Base-by-base conservation (phyloP, 2,888 invertebrate genomes). In the Drosophila paranaensis region DNA sequence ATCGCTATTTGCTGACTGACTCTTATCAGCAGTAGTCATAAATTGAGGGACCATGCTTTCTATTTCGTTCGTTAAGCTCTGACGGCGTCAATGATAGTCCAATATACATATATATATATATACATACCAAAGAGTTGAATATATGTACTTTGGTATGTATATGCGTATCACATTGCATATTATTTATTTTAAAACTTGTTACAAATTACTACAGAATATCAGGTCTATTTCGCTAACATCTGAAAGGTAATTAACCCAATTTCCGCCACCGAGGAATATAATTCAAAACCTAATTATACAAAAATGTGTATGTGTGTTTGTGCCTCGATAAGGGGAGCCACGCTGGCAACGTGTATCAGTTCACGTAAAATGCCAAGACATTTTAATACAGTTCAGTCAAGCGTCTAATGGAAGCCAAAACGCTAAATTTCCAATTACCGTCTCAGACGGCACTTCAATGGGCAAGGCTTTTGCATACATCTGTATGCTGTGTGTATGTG, bases 371-470 rank as follows among this genome's bases (percentile, higher is more conserved):
- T 55, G 53, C 46, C 33, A 56, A 62, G 57, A 61, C 50, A 72
- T 62, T 71, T 75, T 71, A 64, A 72, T 56, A 75, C 65, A 79
- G 68, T 77, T 82, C 63, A 82, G 58, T 45, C 63, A 66, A 64
- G 53, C 79, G 71, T 46, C 66, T 80, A 88, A 88, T 80, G 68
- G 76, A 82, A 78, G 64, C 64, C 64, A 56, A 53, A 60, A 75
- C n/a, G 67, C 65, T 71, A 78, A 6, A 70, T 77, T 88, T 82
- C 58, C 85, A 88, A 88, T 88, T 80, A 80, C 51, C 72, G 51
- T 68, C 56, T 66, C 61, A 57, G 61, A 61, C 61, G 64, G 20
- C 66, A 62, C 45, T 62, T 64, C 20, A 67, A 62, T 57, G 74
- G 40, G 55, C 25, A 63, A 67, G 43, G 58, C 58, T 60, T 42